Evolutionary conservation across 1,140 invertebrate genomes (phyloP).

Genomic region (Tetramorium parvispinum): DNA sequence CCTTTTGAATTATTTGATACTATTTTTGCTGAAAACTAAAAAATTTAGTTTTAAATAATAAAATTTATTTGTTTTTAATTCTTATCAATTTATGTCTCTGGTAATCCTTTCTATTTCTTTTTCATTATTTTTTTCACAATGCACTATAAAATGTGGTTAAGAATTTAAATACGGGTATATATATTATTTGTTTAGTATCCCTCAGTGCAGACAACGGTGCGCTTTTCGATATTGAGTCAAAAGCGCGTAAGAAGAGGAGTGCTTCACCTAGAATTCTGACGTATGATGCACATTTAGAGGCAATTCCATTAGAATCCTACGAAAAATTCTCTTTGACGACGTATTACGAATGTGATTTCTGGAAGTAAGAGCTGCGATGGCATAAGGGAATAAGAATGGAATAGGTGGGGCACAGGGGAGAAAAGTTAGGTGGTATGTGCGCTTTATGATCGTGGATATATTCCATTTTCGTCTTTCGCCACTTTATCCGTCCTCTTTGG

Average conservation of each 20-base stretch:
- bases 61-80: neutral
- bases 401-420: neutral
- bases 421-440: slow-evolving; percentile 15
- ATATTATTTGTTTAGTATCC: neutral
- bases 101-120: no score
- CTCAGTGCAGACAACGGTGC: neutral
- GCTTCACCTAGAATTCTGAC: slow-evolving; percentile 17
- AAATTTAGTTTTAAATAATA: neutral
- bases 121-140: neutral
- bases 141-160: neutral
- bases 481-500: slow-evolving; percentile 75
- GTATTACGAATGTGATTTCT: slow-evolving; percentile 48
- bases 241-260: neutral
- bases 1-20: neutral
- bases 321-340: slow-evolving; percentile 41
- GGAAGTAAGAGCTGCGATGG: slow-evolving; percentile 28
- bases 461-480: slow-evolving; percentile 80
- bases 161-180: neutral
- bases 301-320: slow-evolving; percentile 24
- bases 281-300: slow-evolving; percentile 55
- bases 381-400: slow-evolving; percentile 22
- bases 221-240: neutral
- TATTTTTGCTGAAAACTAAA: neutral
- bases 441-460: slow-evolving; percentile 76
- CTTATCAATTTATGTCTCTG: neutral